Evolutionary conservation across 1,140 invertebrate species (phyloP), one percentile per base, ranked within the genome.

Genomic region (Drosophila novamexicana): DNA sequence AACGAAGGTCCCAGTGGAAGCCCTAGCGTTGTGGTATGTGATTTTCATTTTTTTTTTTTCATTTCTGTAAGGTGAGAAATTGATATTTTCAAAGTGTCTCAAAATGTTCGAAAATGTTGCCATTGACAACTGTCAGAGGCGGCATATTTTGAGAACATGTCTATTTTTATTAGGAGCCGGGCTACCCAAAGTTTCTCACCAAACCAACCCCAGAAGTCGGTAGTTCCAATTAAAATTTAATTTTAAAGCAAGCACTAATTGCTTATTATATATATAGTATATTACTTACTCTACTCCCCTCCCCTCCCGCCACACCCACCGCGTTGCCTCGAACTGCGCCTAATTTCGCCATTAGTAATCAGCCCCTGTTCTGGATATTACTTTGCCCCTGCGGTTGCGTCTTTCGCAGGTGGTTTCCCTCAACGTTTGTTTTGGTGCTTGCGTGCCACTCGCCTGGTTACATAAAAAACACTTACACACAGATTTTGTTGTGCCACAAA

Each of bases 231-330:
- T 84, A 84, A 74, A 84, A 70, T 74, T 80, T 45, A 77, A 84
- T 84, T 80, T 84, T 74, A 69, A 84, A 77, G 68, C 61, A 64
- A 77, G 68, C 77, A 80, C 81, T 72, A 84, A 84, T 84, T 84
- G 79, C 61, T 14, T 14, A 14, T 14, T 14, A 14, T 14, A 14
- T 14, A 14, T 14, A 14, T 14, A 14, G 14, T 14, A 14, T 14
- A 14, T 76, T 58, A 50, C 18, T 45, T 62, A 29, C 22, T 29
- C 22, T 29, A 29, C 4, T 29, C 34, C n/a, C 32, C 16, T 44
- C 34, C 16, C 14, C 34, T 56, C 22, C 22, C 22, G 3, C 22
- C 22, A 22, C 45, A 34, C 0, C 16, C 16, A 1, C 16, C 16
- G 44, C 16, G 36, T 49, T 57, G 57, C 52, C 72, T 75, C 50